Percentiles rank a stretch among this genome's conserved stretches.
phyloP scores from a whole-genome alignment of 2,888 invertebrate species.

The Pristionchus entomophagus region DNA sequence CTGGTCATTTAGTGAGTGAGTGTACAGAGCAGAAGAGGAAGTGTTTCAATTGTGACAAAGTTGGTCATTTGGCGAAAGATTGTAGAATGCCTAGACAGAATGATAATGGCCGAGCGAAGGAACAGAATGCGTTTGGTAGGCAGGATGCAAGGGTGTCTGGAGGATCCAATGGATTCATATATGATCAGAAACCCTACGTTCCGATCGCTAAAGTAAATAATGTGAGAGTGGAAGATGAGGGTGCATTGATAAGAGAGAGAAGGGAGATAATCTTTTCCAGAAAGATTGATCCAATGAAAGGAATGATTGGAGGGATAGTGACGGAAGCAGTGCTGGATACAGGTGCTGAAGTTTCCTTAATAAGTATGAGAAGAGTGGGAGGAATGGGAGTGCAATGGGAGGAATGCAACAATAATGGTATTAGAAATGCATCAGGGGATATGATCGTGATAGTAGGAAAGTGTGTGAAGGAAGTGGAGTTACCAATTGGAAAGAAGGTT shows the following conservation, averaged over 20 bases:
- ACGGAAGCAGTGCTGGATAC: not conserved
- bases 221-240: not conserved
- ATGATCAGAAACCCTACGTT: not conserved
- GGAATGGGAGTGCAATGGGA: too few relatives aligned
- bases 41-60: not conserved
- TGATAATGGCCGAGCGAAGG: too few relatives aligned
- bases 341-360: not conserved
- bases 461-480: not conserved
- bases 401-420: too few relatives aligned
- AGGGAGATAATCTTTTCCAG: not conserved
- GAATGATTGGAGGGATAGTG: not conserved
- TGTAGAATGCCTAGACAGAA: not conserved
- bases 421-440: not conserved
- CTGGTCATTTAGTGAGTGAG: too few relatives aligned
- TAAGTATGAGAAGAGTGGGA: not conserved
- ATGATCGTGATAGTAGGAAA: not conserved
- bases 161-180: too few relatives aligned
- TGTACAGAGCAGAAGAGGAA: too few relatives aligned
- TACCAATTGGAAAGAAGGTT: not conserved
- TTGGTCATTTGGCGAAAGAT: not conserved
- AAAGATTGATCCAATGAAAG: too few relatives aligned
- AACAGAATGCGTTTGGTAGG: too few relatives aligned
- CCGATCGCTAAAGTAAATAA: not conserved
- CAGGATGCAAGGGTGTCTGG: too few relatives aligned
- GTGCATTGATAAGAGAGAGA: too few relatives aligned